These are phyloP conservation scores for Rhinoraja longicauda DNA, from an alignment of 2,797 vertebrate species.

Conservation along the genomic window DNA sequence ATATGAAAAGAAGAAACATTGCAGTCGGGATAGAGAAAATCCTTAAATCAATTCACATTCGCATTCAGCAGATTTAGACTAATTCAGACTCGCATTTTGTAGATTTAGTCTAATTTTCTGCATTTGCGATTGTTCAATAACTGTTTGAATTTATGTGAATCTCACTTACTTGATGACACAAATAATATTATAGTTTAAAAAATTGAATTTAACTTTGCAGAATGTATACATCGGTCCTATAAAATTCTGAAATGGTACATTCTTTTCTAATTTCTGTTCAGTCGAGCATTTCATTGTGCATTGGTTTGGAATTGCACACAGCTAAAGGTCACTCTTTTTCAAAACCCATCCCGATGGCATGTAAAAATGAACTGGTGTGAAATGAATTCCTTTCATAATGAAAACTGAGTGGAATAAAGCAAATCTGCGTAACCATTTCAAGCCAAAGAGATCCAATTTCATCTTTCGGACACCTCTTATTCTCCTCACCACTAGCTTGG, in stretches of 20 bases:
- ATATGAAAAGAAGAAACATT: not conserved
- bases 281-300: not conserved
- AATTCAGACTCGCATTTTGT: not conserved
- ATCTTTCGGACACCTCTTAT: not conserved
- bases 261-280: not conserved
- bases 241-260: not conserved
- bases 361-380: not conserved
- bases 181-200: not conserved
- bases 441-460: not conserved
- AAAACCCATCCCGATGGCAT: not conserved
- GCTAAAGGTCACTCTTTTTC: not conserved
- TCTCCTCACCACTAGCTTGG: not conserved
- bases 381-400: not conserved
- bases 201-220: not conserved
- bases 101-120: not conserved
- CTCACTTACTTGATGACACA: not conserved
- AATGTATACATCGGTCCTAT: not conserved
- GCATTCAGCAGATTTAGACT: not conserved
- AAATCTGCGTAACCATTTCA: not conserved
- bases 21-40: not conserved
- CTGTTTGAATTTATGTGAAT: not conserved
- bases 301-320: not conserved
- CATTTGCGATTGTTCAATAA: not conserved
- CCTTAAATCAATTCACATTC: not conserved
- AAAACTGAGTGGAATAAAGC: not conserved